These are phyloP conservation scores for Microcebus jonahi DNA, from an alignment of 2,113 vertebrate species.

Conservation along the genomic window DNA sequence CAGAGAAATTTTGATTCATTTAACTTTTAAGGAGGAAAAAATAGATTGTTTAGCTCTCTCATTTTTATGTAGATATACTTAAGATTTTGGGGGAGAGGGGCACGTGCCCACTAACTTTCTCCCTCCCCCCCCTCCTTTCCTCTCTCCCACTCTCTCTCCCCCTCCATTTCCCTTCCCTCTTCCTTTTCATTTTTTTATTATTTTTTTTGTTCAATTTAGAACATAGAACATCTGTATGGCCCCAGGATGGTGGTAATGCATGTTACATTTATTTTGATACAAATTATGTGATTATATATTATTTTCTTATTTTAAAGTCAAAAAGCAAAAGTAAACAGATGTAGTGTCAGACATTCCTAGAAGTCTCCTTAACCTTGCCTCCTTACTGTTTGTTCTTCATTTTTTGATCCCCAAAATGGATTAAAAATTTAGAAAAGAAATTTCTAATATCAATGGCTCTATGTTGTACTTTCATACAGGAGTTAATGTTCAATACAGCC, in stretches of 20 bases:
- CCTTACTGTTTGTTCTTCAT: not conserved
- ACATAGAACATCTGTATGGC: not conserved
- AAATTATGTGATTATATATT: not conserved
- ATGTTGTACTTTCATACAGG: constrained; percentile 74
- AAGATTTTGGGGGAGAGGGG: not conserved
- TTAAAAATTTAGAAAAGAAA: not conserved
- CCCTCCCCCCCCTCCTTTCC: rapidly evolving
- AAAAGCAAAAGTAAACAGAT: not conserved
- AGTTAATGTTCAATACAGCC: constrained; percentile 86
- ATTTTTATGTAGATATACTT: not conserved
- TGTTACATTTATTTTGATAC: not conserved
- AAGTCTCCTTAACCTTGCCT: not conserved
- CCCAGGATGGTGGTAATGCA: not conserved
- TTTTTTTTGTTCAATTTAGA: not conserved
- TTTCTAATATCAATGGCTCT: not conserved
- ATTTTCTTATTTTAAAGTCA: not conserved
- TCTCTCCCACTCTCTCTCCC: not conserved
- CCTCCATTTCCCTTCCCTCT: rapidly evolving
- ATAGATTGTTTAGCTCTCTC: not conserved
- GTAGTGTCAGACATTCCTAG: not conserved
- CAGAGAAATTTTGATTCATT: not conserved
- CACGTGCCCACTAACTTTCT: not conserved
- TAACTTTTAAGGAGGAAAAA: not conserved
- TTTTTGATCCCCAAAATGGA: not conserved
- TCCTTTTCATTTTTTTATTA: not conserved